Percentiles rank a stretch among this genome's conserved stretches.
phyloP scores from a whole-genome alignment of 2,113 vertebrate genomes.

The Alouatta palliata region DNA sequence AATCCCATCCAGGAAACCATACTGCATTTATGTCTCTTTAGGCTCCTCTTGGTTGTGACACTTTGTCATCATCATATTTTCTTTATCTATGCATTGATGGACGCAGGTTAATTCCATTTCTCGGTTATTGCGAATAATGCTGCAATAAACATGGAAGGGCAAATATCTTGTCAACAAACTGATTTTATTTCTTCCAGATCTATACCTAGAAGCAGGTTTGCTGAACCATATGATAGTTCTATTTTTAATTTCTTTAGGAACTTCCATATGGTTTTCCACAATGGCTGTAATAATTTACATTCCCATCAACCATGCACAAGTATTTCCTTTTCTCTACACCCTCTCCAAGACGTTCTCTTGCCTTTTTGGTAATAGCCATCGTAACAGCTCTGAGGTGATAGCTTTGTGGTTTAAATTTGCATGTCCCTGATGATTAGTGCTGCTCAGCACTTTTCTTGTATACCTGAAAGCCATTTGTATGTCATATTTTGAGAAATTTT shows the following conservation, averaged over 20 bases:
- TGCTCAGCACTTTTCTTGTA: not conserved
- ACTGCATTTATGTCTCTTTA: not conserved
- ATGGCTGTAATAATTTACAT: not conserved
- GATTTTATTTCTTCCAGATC: not conserved
- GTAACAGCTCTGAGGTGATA: not conserved
- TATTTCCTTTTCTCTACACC: not conserved
- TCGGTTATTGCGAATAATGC: not conserved
- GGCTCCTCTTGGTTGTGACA: not conserved
- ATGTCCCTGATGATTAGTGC: not conserved
- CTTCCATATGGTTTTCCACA: not conserved
- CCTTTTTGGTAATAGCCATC: not conserved
- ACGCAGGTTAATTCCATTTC: not conserved
- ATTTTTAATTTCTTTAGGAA: not conserved
- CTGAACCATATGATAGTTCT: not conserved
- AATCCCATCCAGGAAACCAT: not conserved
- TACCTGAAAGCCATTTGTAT: not conserved
- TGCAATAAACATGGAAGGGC: not conserved
- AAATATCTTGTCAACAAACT: not conserved
- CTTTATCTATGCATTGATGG: not conserved
- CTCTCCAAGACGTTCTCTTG: not conserved
- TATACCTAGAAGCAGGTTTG: not conserved
- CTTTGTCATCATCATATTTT: not conserved
- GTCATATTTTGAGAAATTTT: not conserved
- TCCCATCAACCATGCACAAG: not conserved
- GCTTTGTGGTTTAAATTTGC: not conserved